phyloP scores from a whole-genome alignment of 2,888 invertebrate species.

The Archips xylosteana region DNA sequence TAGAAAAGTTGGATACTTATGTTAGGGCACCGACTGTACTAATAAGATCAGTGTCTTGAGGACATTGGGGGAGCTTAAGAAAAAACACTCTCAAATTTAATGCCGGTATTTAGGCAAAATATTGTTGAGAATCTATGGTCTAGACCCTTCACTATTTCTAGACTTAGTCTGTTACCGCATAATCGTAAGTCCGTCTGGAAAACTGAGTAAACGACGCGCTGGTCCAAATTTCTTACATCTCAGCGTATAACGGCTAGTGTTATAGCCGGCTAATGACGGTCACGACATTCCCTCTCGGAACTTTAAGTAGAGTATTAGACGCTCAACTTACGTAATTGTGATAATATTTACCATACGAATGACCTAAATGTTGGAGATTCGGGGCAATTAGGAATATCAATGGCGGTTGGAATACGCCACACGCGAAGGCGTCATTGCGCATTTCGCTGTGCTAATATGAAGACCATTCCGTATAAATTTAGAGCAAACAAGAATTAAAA shows the following conservation, averaged over 20 bases:
- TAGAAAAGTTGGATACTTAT: too few relatives aligned
- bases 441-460: neutral
- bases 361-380: conserved; percentile 10
- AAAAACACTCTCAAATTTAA: too few relatives aligned
- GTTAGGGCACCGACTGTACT: too few relatives aligned
- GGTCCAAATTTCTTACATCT: conserved; percentile 31
- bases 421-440: neutral
- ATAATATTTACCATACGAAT: conserved; percentile 30
- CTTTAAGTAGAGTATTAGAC: conserved; percentile 35
- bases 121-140: too few relatives aligned
- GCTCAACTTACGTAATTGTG: conserved; percentile 32
- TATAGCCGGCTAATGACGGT: conserved; percentile 36
- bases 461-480: neutral
- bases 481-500: too few relatives aligned
- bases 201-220: neutral
- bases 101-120: too few relatives aligned
- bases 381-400: neutral
- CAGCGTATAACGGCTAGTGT: conserved; percentile 29
- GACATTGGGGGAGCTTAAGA: too few relatives aligned
- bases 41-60: too few relatives aligned
- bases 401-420: neutral
- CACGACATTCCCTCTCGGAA: conserved; percentile 27
- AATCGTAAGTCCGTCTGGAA: neutral
- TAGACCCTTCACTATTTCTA: too few relatives aligned
- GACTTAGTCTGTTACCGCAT: too few relatives aligned